These are phyloP conservation scores for Lasioglossum leucozonium DNA, from an alignment of 2,888 invertebrate genomes.

Conservation along the genomic window DNA sequence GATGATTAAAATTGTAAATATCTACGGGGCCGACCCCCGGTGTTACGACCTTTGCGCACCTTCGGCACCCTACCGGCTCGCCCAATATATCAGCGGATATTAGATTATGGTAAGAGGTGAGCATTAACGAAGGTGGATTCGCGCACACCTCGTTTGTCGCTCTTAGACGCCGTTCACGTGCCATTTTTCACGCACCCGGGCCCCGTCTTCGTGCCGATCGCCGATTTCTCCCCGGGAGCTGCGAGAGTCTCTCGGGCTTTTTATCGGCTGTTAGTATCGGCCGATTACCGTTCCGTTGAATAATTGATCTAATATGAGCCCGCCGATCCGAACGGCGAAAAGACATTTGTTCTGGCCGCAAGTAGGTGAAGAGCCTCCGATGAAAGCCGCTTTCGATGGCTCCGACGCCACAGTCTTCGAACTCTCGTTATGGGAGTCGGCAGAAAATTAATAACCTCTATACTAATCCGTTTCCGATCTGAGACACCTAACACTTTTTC, in stretches of 20 bases:
- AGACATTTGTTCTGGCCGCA: constrained; percentile 46
- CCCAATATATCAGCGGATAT: constrained; percentile 81
- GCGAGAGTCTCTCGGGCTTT: constrained; percentile 24
- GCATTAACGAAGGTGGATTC: constrained; percentile 71
- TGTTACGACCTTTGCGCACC: constrained; percentile 79
- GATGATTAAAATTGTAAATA: constrained; percentile 82
- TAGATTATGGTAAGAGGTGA: constrained; percentile 80
- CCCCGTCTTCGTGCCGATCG: constrained; percentile 48
- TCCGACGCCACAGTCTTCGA: too few relatives aligned
- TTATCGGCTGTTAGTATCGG: constrained; percentile 33
- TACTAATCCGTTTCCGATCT: too few relatives aligned
- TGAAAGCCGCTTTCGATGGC: constrained; percentile 39
- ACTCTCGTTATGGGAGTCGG: too few relatives aligned
- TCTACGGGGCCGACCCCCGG: constrained; percentile 76
- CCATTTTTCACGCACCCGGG: constrained; percentile 72
- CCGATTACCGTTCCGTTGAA: constrained; percentile 36
- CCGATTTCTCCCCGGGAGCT: constrained; percentile 70
- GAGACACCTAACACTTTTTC: too few relatives aligned
- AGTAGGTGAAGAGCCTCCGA: constrained; percentile 38
- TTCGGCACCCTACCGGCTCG: constrained; percentile 78
- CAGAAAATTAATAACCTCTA: too few relatives aligned
- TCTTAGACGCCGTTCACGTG: constrained; percentile 55
- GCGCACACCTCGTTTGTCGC: constrained; percentile 59
- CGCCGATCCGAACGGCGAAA: constrained; percentile 8
- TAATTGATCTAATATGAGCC: constrained; percentile 50